Base-by-base conservation (phyloP, 2,797 vertebrate genomes). In the Calcarius lapponicus region DNA sequence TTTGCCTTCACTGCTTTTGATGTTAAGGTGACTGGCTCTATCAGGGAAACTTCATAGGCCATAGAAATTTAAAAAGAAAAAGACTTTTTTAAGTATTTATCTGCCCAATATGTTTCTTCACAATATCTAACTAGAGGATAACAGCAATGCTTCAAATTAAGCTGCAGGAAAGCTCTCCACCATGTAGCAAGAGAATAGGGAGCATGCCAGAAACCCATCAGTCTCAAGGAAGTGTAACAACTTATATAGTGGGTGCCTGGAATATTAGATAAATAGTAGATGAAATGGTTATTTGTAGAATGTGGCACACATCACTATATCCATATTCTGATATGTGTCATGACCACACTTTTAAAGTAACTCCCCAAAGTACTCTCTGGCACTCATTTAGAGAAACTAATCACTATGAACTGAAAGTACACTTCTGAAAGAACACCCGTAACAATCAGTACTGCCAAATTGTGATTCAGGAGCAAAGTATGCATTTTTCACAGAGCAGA, bases 381-480 rank as follows among this genome's bases (percentile, higher is more conserved):
- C 13, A 36, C 9, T 79, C 45, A 32, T 89, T 78, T 65, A 54
- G 28, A 78, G 60, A 57, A 93, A 86, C 61, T 45, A 64, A 73
- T 86, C 67, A 13, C 82, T 57, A 8, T 2, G 15, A 91, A 86
- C 54, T 54, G 51, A 48, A 92, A 75, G 61, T 65, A 74, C 81
- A 29, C 13, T 89, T 85, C 45, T 28, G 64, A 71, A 87, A 85
- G 75, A 58, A 91, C 19, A 0, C 25, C 61, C 40, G 13, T 36
- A 95, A 84, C 16, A 13, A 15, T 62, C 54, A 79, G 66, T 42
- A 32, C 81, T 80, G 88, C 85, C 93, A 93, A 61, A 32, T 25
- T n/a, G 36, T 96, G 93, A 96, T 50, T 95, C 91, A 96, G 42
- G 51, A 90, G 36, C 40, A 71, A 96, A 96, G n/a, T n/a, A 93